Conservation (phyloP, 2,113 vertebrate genomes). For the Platanista minor region DNA sequence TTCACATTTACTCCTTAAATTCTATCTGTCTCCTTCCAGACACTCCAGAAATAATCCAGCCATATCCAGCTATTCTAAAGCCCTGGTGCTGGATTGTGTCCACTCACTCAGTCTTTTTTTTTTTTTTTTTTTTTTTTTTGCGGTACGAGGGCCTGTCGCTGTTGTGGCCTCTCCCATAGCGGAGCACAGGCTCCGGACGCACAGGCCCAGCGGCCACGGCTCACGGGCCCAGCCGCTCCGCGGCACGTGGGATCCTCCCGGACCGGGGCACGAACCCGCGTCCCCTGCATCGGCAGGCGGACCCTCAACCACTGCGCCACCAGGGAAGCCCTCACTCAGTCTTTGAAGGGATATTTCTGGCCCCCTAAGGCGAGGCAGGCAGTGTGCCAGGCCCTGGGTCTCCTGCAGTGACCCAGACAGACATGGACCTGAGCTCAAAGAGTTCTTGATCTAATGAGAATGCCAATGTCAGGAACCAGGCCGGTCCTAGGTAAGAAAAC, state of each 20-base stretch:
- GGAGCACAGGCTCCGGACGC: no score
- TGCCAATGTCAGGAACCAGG: background rate
- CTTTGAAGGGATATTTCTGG: background rate
- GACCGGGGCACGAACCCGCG: no score
- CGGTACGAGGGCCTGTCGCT: no score
- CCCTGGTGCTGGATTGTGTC: background rate
- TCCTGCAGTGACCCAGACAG: background rate
- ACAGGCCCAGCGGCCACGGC: no score
- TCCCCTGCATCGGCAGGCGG: no score
- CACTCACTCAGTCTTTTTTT: background rate
- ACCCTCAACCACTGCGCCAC: no score
- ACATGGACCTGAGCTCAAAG: background rate
- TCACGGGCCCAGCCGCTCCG: no score
- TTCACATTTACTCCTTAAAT: background rate
- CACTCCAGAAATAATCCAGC: slow-evolving; percentile 20
- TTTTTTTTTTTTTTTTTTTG: no score
- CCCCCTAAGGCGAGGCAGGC: background rate
- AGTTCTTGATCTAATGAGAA: background rate
- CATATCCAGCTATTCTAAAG: background rate
- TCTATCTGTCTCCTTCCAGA: background rate
- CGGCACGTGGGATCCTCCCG: no score
- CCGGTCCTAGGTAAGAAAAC: background rate
- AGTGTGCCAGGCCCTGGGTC: background rate
- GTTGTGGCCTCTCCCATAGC: no score
- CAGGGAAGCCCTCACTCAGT: background rate